A percentile compares a stretch with the other conserved stretches of the same genome.
Conservation (phyloP, 2,113 vertebrate genomes). For the Suncus etruscus region DNA sequence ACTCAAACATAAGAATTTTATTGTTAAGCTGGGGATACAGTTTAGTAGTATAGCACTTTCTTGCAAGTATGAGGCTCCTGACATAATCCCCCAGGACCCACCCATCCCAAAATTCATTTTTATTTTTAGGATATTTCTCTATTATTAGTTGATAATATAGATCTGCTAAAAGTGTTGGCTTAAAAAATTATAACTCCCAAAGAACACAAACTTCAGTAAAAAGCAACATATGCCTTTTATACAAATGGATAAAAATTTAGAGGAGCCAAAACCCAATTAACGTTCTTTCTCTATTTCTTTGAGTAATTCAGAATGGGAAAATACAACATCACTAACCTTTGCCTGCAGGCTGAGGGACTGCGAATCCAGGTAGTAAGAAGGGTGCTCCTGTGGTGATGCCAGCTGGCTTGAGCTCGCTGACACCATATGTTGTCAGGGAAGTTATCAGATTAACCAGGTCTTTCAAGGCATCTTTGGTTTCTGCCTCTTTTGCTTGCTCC, state of each 20-base stretch:
- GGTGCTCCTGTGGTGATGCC: slow-evolving; percentile 96
- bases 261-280: background rate
- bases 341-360: slow-evolving; percentile 95
- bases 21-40: no score
- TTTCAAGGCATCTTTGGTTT: slow-evolving; percentile 97
- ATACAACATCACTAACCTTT: slow-evolving; percentile 90
- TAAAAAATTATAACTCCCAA: background rate
- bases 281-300: background rate
- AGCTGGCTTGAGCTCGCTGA: slow-evolving; percentile 95
- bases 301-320: background rate
- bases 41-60: no score
- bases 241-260: background rate
- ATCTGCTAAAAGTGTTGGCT: slow-evolving; percentile 5
- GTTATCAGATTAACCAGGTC: slow-evolving; percentile 98
- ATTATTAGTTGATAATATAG: background rate
- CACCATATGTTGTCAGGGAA: slow-evolving; percentile 95
- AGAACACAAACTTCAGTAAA: slow-evolving; percentile 1
- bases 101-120: background rate
- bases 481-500: slow-evolving; percentile 97
- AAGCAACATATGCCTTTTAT: background rate
- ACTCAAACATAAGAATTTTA: background rate
- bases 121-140: background rate
- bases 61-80: no score
- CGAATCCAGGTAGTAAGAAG: slow-evolving; percentile 96
- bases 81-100: no score